Evolutionary conservation across 1,140 invertebrate species (phyloP).

Genomic region (Platorchestia sp.): DNA sequence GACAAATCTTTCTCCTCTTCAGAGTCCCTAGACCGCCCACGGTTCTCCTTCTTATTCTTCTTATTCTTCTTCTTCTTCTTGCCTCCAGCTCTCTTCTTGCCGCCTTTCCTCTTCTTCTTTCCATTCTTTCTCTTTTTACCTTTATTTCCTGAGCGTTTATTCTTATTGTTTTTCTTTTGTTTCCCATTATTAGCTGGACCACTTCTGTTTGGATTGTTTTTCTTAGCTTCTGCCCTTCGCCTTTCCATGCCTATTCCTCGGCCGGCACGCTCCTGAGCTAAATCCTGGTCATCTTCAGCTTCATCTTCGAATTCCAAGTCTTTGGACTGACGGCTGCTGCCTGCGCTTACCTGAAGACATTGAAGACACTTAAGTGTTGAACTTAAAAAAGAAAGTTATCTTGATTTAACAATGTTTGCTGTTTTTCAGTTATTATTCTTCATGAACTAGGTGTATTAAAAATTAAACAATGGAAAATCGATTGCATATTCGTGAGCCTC

Average conservation of each 20-base stretch:
- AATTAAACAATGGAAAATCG: neutral
- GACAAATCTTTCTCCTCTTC: neutral
- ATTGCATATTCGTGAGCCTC: neutral
- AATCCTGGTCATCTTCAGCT: neutral
- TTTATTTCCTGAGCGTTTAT: neutral
- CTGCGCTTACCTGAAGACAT: neutral
- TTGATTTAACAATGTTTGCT: too few relatives aligned
- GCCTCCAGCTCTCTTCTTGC: neutral
- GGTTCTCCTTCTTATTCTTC: conserved; percentile 13
- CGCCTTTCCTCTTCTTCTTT: neutral
- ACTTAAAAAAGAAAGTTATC: neutral
- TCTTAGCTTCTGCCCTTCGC: neutral
- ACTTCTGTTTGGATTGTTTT: neutral
- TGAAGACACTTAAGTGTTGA: neutral
- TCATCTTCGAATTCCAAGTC: conserved; percentile 20
- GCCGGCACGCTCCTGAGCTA: neutral
- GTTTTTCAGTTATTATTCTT: too few relatives aligned
- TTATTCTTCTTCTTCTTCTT: neutral
- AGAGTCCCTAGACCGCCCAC: neutral
- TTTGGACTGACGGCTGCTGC: conserved; percentile 9
- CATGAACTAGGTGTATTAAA: neutral
- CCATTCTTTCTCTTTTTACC: neutral
- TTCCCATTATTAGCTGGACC: neutral
- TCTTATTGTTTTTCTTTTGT: neutral
- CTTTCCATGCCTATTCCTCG: neutral